A percentile compares a stretch with the other conserved stretches of the same genome.
These are phyloP conservation scores for Apodemia zela DNA, from an alignment of 2,888 invertebrate genomes.

Conservation along the genomic window DNA sequence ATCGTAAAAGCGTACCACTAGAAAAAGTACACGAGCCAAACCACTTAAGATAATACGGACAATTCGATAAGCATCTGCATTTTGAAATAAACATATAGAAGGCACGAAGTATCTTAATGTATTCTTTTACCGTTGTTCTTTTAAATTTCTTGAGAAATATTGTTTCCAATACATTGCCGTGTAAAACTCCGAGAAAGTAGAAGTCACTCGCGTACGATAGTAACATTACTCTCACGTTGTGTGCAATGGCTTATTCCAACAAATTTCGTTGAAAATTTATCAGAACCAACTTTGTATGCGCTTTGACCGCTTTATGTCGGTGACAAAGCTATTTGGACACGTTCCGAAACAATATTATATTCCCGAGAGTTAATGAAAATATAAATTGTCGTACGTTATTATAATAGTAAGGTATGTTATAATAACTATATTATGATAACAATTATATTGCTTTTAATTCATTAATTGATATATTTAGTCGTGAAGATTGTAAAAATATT, in stretches of 20 bases:
- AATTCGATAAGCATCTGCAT: not conserved
- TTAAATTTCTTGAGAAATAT: slow-evolving; percentile 8
- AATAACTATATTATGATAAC: too few species aligned
- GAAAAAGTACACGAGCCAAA: too few species aligned
- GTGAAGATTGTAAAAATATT: too few species aligned
- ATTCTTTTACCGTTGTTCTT: slow-evolving; percentile 5
- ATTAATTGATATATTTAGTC: too few species aligned
- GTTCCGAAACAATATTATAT: slow-evolving; percentile 3
- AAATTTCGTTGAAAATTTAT: slow-evolving; percentile 25
- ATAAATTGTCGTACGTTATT: not conserved
- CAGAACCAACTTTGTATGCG: slow-evolving; percentile 21
- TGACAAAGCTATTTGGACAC: slow-evolving; percentile 4
- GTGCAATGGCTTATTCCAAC: slow-evolving; percentile 20
- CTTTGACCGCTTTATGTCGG: slow-evolving; percentile 12
- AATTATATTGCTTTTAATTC: too few species aligned
- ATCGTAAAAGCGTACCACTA: too few species aligned
- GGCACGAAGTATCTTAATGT: not conserved
- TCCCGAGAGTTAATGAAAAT: slow-evolving; percentile 2
- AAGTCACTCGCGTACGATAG: slow-evolving; percentile 18
- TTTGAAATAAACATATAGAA: not conserved
- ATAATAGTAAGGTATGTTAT: not conserved
- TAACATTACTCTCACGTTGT: slow-evolving; percentile 16
- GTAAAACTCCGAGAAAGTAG: slow-evolving; percentile 3
- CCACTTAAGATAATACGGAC: too few species aligned
- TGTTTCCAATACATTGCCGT: slow-evolving; percentile 9